Percentiles rank a stretch among this genome's conserved stretches.
Conservation (phyloP, 2,888 invertebrate genomes). For the Dorcus hopei region DNA sequence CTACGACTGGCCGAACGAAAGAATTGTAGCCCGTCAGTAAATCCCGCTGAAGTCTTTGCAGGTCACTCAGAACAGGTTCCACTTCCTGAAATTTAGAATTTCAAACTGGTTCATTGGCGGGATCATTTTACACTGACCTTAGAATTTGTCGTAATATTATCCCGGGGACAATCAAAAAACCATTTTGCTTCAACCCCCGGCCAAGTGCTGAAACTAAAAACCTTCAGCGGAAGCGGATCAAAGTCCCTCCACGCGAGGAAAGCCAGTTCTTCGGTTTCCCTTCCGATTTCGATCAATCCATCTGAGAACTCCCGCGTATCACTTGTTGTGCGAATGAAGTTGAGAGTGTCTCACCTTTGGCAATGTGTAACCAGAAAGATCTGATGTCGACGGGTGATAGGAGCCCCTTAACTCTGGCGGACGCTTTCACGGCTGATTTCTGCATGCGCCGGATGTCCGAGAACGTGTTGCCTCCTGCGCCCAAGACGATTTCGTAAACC, state of each 20-base stretch:
- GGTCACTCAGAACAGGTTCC: constrained; percentile 48
- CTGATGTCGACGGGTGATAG: constrained; percentile 61
- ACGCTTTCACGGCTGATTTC: constrained; percentile 57
- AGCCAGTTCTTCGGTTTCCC: constrained; percentile 59
- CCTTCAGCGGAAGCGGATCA: constrained; percentile 59
- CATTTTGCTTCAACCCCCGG: constrained; percentile 64
- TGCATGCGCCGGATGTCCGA: constrained; percentile 63
- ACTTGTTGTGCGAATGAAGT: neutral
- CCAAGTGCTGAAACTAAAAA: constrained; percentile 70
- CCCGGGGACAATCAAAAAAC: constrained; percentile 61
- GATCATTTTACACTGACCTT: constrained; percentile 19
- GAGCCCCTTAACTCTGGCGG: constrained; percentile 55
- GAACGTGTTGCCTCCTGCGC: constrained; percentile 69
- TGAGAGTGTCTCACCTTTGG: constrained; percentile 47
- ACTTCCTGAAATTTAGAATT: constrained; percentile 40
- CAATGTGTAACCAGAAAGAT: constrained; percentile 64
- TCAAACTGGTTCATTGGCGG: neutral
- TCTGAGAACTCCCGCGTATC: constrained; percentile 44
- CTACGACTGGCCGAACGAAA: constrained; percentile 40
- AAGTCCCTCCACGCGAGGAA: constrained; percentile 60
- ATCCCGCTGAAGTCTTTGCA: constrained; percentile 54
- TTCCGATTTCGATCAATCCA: constrained; percentile 61
- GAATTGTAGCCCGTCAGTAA: constrained; percentile 53
- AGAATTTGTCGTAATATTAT: constrained; percentile 34
- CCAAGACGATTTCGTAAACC: constrained; percentile 71